Base-by-base conservation (phyloP, 2,797 vertebrate species). In the Sebastes flavidus region DNA sequence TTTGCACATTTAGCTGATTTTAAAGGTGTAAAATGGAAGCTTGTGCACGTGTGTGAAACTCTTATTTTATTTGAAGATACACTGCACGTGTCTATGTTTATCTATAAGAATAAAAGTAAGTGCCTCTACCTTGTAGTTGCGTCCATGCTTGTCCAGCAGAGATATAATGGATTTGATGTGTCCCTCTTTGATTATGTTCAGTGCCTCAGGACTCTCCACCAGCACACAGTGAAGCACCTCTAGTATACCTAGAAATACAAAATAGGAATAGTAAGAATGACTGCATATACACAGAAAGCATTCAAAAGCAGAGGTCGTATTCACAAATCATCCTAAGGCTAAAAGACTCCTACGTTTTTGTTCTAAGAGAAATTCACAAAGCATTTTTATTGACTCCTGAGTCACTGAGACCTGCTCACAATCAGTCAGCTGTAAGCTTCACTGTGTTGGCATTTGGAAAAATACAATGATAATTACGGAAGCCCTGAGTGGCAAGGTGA, bases 161-260 rank as follows among this genome's bases (percentile, higher is more conserved):
- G 97, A 98, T 88, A 99, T 99, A 46, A 99, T 99, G 61, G 98
- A 99, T 84, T 97, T 99, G 91, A 99, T 98, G 88, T 99, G 98
- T 74, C 97, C 98, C 86, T 99, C 98, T 92, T 99, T 99, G 89
- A 99, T 99, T 84, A 99, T 98, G 89, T 99, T 99, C 52, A 99
- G 93, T 61, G 98, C 98, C 94, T 99, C 98, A 25, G 98, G 98
- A 90, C 98, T 99, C 93, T 99, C 98, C 90, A 99, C 98, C 88
- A 99, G 89, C 8, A 99, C 98, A 93, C 98, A 99, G 78, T 99
- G 98, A 83, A 99, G 96, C 80, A 99, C 98, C 80, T 99, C 98
- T 24, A 99, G 92, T 89, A 99, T 99, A 76, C 98, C 98, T 99
- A 27, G 1, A 78, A 65, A 58, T 9, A 86, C 56, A 89, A 6